Percentiles rank a stretch among this genome's conserved stretches.
Conservation (phyloP, 1,140 invertebrate species). For the Pseudomyrmex sp. region DNA sequence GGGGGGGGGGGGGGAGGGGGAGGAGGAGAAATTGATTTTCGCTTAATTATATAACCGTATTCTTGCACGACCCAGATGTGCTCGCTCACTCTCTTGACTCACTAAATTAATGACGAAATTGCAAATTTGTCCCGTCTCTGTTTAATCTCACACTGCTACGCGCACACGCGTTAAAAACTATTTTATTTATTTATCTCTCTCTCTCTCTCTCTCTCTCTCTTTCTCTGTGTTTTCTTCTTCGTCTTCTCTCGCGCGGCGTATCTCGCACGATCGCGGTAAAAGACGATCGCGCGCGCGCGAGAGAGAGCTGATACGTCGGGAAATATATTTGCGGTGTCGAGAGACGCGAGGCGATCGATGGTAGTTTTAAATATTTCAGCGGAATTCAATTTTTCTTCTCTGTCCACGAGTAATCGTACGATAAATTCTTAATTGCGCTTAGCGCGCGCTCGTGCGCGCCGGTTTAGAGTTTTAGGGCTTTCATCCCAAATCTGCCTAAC, state of each 20-base stretch:
- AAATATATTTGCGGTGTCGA: not conserved
- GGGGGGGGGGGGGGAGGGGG: no score
- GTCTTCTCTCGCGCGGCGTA: no score
- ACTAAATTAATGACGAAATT: not conserved
- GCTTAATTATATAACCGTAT: conserved; percentile 29
- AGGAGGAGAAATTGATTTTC: not conserved
- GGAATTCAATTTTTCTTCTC: not conserved
- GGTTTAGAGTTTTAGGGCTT: not conserved
- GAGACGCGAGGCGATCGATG: not conserved
- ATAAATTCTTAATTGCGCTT: conserved; percentile 22
- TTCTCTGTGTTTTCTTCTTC: not conserved
- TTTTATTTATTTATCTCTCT: not conserved
- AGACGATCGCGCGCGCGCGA: not conserved
- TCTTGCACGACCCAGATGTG: not conserved
- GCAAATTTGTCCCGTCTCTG: not conserved
- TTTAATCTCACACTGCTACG: no score
- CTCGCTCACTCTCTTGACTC: not conserved
- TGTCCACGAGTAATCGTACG: not conserved
- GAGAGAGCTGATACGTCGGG: not conserved
- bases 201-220: no score
- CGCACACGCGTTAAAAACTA: not conserved
- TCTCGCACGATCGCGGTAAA: no score
- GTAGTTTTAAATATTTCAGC: conserved; percentile 10
- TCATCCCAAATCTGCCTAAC: not conserved
- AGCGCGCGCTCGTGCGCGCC: not conserved